Conservation (phyloP, 2,797 vertebrate species). For the Decapterus maruadsi region DNA sequence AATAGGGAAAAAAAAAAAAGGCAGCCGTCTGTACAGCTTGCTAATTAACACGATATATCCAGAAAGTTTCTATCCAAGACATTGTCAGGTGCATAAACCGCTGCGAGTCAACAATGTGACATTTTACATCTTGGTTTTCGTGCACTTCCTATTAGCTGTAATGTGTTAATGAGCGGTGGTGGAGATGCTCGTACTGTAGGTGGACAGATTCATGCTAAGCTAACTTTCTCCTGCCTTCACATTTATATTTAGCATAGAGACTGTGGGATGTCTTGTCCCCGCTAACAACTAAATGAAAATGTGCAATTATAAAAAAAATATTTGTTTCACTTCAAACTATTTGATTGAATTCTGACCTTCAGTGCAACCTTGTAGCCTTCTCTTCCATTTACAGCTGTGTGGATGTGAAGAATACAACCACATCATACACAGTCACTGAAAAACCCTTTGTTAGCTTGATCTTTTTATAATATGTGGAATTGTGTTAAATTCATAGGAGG, state of each 20-base stretch:
- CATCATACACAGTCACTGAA: no score
- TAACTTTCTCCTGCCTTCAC: neutral
- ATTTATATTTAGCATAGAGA: neutral
- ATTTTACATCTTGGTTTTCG: neutral
- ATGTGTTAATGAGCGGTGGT: neutral
- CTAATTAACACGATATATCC: neutral
- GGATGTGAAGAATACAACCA: no score
- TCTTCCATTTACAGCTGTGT: neutral
- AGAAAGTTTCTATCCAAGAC: neutral
- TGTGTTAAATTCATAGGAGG: neutral
- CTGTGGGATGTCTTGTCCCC: neutral
- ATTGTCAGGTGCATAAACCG: no score
- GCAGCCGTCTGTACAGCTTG: no score
- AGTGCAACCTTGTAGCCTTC: neutral
- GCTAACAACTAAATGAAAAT: neutral
- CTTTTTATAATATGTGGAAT: neutral
- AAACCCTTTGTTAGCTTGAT: neutral
- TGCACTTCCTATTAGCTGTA: neutral
- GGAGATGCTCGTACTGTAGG: neutral
- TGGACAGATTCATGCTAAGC: neutral
- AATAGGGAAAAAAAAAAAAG: no score
- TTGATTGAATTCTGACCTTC: neutral
- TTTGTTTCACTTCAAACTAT: neutral
- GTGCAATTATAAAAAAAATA: neutral
- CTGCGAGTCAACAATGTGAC: no score